A percentile compares a stretch with the other conserved stretches of the same genome.
Conservation (phyloP, 2,888 invertebrate genomes). For the Aricia artaxerxes region DNA sequence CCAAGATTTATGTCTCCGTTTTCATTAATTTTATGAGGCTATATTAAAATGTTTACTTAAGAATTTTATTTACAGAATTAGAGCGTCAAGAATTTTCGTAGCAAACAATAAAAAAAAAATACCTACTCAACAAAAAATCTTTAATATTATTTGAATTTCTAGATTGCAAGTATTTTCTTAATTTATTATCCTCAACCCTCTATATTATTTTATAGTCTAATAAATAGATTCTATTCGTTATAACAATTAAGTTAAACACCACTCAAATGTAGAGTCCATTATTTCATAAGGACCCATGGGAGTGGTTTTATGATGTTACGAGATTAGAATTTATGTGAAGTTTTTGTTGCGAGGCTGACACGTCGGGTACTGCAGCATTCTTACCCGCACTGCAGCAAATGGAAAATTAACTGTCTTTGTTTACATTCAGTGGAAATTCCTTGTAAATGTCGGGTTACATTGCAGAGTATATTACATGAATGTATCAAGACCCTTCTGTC, state of each 20-base stretch:
- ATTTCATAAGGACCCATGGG: background rate
- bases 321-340: background rate
- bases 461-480: background rate
- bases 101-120: background rate
- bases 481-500: conserved; percentile 1
- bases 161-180: background rate
- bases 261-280: background rate
- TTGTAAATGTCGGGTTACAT: conserved; percentile 2
- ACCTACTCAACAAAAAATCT: background rate
- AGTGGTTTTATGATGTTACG: background rate
- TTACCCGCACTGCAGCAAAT: conserved; percentile 51
- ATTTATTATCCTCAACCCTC: background rate
- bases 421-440: conserved; percentile 44
- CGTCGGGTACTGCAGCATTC: conserved; percentile 42
- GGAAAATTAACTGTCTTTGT: conserved; percentile 40
- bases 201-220: too few relatives aligned
- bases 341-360: conserved; percentile 36
- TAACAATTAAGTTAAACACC: too few relatives aligned
- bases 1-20: conserved; percentile 9
- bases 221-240: too few relatives aligned
- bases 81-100: background rate
- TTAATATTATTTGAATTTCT: background rate
- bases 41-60: background rate
- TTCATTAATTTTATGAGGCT: conserved; percentile 12
- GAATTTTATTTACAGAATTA: background rate